Evolutionary conservation across 2,888 invertebrate species (phyloP).

Genomic region (Hypselothyrea guttata): DNA sequence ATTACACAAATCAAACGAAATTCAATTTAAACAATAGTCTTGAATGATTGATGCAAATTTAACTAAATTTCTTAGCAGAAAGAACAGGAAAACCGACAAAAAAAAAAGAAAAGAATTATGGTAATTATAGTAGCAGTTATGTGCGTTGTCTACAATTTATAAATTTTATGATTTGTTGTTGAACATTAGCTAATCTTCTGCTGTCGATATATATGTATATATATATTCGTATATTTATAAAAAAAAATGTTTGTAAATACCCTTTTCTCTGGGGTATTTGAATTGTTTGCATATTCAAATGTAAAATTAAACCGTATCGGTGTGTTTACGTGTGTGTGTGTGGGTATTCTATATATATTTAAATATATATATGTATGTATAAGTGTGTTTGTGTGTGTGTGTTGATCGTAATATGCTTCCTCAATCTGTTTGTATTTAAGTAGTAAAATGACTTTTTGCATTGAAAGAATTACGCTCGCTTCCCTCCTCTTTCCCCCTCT

Average conservation of each 20-base stretch:
- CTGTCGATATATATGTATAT: slow-evolving; percentile 35
- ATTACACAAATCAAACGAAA: slow-evolving; percentile 26
- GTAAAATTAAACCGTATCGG: slow-evolving; percentile 54
- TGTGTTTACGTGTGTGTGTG: slow-evolving; percentile 22
- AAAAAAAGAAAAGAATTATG: slow-evolving; percentile 11
- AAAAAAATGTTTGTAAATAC: slow-evolving; percentile 40
- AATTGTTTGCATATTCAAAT: slow-evolving; percentile 43
- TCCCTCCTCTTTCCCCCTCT: slow-evolving; percentile 11
- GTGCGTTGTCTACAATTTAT: slow-evolving; percentile 53
- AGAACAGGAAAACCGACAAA: slow-evolving; percentile 19
- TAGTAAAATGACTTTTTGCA: slow-evolving; percentile 53
- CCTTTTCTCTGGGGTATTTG: slow-evolving; percentile 35
- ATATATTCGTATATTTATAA: slow-evolving; percentile 21
- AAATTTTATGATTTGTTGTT: slow-evolving; percentile 35
- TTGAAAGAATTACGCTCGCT: slow-evolving; percentile 37
- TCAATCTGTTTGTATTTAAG: slow-evolving; percentile 31
- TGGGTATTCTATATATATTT: slow-evolving; percentile 33
- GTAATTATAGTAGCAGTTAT: slow-evolving; percentile 45
- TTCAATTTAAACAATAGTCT: slow-evolving; percentile 11
- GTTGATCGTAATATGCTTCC: slow-evolving; percentile 27
- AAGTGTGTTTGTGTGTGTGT: slow-evolving; percentile 33
- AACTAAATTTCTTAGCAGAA: slow-evolving; percentile 43
- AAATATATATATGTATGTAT: slow-evolving; percentile 35
- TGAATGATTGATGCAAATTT: slow-evolving; percentile 40
- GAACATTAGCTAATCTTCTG: slow-evolving; percentile 51